Conservation (phyloP, 2,888 invertebrate species). For the Alloplasta piceator region DNA sequence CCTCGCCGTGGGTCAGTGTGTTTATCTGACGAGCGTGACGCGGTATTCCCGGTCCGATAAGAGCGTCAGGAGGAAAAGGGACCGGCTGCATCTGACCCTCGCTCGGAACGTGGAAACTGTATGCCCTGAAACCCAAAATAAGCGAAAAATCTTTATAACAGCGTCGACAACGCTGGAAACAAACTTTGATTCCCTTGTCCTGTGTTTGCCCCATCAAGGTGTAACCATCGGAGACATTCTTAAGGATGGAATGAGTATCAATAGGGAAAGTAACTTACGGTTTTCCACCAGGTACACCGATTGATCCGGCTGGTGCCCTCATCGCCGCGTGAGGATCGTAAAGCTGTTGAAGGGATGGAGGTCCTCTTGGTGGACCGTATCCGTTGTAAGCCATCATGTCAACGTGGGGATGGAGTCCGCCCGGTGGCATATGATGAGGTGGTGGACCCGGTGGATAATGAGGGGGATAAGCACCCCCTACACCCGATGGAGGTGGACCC, state of each 20-base stretch:
- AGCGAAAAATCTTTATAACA: too few relatives aligned
- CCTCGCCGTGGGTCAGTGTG: slow-evolving; percentile 97
- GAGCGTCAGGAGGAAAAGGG: slow-evolving; percentile 96
- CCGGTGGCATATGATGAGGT: slow-evolving; percentile 86
- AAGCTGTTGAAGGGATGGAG: slow-evolving; percentile 85
- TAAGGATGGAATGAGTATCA: too few relatives aligned
- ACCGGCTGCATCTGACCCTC: slow-evolving; percentile 95
- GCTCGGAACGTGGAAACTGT: slow-evolving; percentile 96
- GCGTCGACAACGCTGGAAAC: too few relatives aligned
- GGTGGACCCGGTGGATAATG: slow-evolving; percentile 85
- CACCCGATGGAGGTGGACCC: slow-evolving; percentile 83
- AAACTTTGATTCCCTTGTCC: too few relatives aligned
- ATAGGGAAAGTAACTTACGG: slow-evolving; percentile 89
- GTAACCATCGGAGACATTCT: too few relatives aligned
- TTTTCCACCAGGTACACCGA: slow-evolving; percentile 91
- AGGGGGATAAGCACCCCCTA: slow-evolving; percentile 79
- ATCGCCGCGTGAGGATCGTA: slow-evolving; percentile 88
- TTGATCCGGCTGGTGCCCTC: slow-evolving; percentile 86
- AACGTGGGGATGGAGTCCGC: slow-evolving; percentile 86
- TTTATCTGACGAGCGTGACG: slow-evolving; percentile 95
- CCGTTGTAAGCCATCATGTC: slow-evolving; percentile 87
- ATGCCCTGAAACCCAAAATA: slow-evolving; percentile 88
- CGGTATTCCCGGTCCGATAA: slow-evolving; percentile 96
- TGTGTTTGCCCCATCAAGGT: too few relatives aligned
- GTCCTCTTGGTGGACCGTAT: slow-evolving; percentile 86